phyloP scores from a whole-genome alignment of 2,888 invertebrate genomes.

The Erannis defoliaria region DNA sequence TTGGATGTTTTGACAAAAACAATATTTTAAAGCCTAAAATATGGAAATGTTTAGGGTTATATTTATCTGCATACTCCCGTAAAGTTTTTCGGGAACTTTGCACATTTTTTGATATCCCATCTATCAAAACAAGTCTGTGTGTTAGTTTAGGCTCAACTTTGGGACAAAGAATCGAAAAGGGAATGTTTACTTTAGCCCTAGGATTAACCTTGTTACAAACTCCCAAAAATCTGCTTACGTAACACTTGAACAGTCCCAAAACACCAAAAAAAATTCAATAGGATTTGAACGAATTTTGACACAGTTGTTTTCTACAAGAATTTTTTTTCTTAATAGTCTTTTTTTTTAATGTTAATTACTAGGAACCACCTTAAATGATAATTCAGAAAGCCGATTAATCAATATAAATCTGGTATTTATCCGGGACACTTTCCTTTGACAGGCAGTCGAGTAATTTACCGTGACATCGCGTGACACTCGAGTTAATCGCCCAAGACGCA shows the following conservation, averaged over 20 bases:
- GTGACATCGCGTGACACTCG: constrained; percentile 47
- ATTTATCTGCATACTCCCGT: constrained; percentile 18
- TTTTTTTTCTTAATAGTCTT: background rate
- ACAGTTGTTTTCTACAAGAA: too few species aligned
- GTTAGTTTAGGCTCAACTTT: constrained; percentile 30
- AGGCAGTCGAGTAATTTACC: constrained; percentile 29
- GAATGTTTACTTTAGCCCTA: constrained; percentile 19
- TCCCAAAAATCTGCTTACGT: background rate
- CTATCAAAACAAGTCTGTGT: constrained; percentile 29
- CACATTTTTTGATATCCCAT: constrained; percentile 31
- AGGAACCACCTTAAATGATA: background rate
- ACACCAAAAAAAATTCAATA: too few species aligned
- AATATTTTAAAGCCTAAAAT: constrained; percentile 2
- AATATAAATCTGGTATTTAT: constrained; percentile 38
- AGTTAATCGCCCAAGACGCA: constrained; percentile 50
- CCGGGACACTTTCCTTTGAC: constrained; percentile 30
- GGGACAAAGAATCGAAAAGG: constrained; percentile 18
- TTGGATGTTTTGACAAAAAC: background rate
- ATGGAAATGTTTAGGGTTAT: constrained; percentile 5
- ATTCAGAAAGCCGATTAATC: constrained; percentile 22
- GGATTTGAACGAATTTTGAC: too few species aligned
- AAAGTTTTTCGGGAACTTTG: constrained; percentile 20
- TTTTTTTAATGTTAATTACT: background rate
- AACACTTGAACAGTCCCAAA: too few species aligned
- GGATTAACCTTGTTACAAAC: constrained; percentile 18